Base-by-base conservation (phyloP, 2,113 vertebrate species). In the Thamnophis sirtalis region DNA sequence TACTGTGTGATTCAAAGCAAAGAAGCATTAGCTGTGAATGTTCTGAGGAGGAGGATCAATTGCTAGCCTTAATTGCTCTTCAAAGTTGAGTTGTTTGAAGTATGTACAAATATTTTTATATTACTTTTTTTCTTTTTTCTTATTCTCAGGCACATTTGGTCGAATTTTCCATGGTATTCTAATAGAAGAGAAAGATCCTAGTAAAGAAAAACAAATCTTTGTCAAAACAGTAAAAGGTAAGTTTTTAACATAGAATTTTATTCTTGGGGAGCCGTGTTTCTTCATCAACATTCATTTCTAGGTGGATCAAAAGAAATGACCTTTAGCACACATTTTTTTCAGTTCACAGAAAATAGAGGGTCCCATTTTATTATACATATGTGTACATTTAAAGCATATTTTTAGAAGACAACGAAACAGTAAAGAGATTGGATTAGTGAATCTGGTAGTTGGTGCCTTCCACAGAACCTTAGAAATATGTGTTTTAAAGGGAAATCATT, bases 201-300 rank as follows among this genome's bases (percentile, higher is more conserved):
- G 94, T 93, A 99, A 99, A 96, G 99, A 99, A 95, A 99, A 99
- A 91, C 97, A 98, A 94, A 97, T 98, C 92, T 99, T 99, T 97
- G 98, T 99, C 94, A 99, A 99, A 98, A 98, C 99, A 26, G 99
- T 99, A 91, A 99, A 99, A 99, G 99, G 99, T 99, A 98, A 1
- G 96, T 24, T 55, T 86, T 68, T 17, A 28, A 80, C 24, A n/a
- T 89, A 87, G 4, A 22, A 28, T 49, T 0, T 55, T 53, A 80
- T 3, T 53, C 9, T 91, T 58, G 28, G 10, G 13, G 11, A 86
- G 26, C 56, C 80, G 60, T 50, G 24, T 24, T 50, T 85, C 43
- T 48, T 38, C n/a, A 38, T 24, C 13, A n/a, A 3, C 43, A 21
- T 24, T 53, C 19, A 11, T 53, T 80, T n/a, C 51, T 43, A 90